Evolutionary conservation across 2,797 vertebrate genomes (phyloP).

Genomic region (Leptodactylus fallax): DNA sequence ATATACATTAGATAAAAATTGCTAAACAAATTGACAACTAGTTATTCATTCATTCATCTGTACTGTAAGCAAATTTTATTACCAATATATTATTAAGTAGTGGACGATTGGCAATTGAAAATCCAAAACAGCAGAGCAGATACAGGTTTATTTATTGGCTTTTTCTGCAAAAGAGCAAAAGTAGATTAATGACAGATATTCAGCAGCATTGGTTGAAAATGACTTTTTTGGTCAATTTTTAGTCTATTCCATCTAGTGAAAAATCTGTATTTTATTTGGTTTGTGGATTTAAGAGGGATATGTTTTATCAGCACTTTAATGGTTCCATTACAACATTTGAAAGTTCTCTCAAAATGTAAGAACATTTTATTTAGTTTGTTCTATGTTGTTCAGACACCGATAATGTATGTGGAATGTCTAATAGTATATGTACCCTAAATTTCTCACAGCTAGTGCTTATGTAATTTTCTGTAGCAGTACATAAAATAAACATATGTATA

Average conservation of each 20-base stretch:
- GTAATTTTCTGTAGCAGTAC: neutral
- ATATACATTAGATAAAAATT: no score
- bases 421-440: conserved; percentile 2
- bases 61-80: no score
- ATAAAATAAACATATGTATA: neutral
- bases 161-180: no score
- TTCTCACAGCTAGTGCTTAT: neutral
- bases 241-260: neutral
- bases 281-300: neutral
- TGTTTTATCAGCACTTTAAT: conserved; percentile 24
- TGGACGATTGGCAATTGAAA: no score
- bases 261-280: neutral
- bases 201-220: no score
- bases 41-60: no score
- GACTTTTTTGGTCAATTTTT: no score
- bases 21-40: no score
- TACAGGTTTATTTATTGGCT: no score
- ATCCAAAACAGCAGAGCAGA: no score
- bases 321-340: neutral
- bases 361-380: neutral
- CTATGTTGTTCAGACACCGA: neutral
- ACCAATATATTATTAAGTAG: no score
- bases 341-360: neutral
- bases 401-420: neutral
- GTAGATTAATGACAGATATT: no score